Base-by-base conservation (phyloP, 2,797 vertebrate species). In the Pseudomugil gertrudae region DNA sequence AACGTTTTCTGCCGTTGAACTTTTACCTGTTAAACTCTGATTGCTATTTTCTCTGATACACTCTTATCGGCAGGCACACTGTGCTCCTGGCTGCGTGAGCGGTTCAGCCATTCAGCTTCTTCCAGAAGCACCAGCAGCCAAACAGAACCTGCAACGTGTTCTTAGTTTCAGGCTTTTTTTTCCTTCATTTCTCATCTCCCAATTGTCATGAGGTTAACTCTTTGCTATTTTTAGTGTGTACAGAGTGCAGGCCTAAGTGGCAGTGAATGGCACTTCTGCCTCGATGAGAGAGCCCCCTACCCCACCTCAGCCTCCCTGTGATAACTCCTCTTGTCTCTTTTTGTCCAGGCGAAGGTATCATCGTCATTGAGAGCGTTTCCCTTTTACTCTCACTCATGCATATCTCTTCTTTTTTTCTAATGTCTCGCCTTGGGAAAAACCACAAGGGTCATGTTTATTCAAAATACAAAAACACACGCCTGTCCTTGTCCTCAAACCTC, bases 151-250 rank as follows among this genome's bases (percentile, higher is more conserved):
- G 35, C 27, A n/a, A 54, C 60, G 11, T 23, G 7, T 27, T 53
- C 26, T 17, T 9, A n/a, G 17, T 32, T 48, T 15, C 0, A 32
- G 67, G 53, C 68, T 79, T 81, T 52, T 51, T 82, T 85, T 78
- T 38, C 56, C 43, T 69, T 74, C 45, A 71, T 61, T 58, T 50
- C 70, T 51, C 63, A 9, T 51, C 61, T 43, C 3, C 61, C 7
- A 60, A 56, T 63, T 58, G 29, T 63, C 72, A n/a, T 17, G 55
- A 76, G 81, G 72, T 78, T 88, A 94, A 94, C 91, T 89, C 93
- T 84, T 82, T 84, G 92, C 93, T 95, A 94, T 95, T 95, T 94
- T 94, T 94, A 89, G 88, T 78, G 83, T 69, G 62, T 75, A 60
- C 70, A 84, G 86, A 64, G 93, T 64, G 81, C 86, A 81, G 90